phyloP scores from a whole-genome alignment of 1,140 invertebrate genomes.

The Macrotrachela quadricornifera region DNA sequence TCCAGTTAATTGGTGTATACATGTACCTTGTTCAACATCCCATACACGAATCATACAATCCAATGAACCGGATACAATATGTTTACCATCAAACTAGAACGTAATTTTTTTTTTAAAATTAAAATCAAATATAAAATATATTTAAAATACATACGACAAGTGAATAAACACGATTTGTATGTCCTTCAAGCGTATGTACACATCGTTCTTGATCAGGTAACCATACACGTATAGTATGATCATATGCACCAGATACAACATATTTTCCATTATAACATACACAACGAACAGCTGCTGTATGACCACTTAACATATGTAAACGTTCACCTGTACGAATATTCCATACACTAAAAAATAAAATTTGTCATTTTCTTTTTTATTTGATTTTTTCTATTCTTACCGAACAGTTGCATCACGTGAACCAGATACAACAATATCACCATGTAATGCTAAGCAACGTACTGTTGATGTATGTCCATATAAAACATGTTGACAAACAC shows the following conservation, averaged over 20 bases:
- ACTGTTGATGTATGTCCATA: constrained; percentile 94
- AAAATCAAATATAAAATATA: too few species aligned
- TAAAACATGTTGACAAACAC: constrained; percentile 69
- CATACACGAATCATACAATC: constrained; percentile 94
- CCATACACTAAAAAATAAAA: constrained; percentile 49
- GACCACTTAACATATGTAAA: constrained; percentile 73
- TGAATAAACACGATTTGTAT: constrained; percentile 93
- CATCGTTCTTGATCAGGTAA: constrained; percentile 81
- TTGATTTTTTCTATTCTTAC: constrained; percentile 98
- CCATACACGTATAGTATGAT: constrained; percentile 96
- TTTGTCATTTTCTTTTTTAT: constrained; percentile 32
- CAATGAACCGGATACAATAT: constrained; percentile 89
- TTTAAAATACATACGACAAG: constrained; percentile 35
- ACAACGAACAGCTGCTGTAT: constrained; percentile 86
- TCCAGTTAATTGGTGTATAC: constrained; percentile 73
- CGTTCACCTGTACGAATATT: constrained; percentile 72
- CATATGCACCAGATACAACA: constrained; percentile 85
- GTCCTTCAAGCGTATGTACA: constrained; percentile 76
- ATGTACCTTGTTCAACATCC: constrained; percentile 52
- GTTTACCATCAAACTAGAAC: constrained; percentile 69
- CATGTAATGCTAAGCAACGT: constrained; percentile 84
- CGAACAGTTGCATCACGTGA: constrained; percentile 74
- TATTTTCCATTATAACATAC: constrained; percentile 89
- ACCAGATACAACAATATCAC: constrained; percentile 77
- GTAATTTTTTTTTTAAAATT: too few species aligned